Base-by-base conservation (phyloP, 1,140 invertebrate genomes). In the Leptonema lineaticorne region DNA sequence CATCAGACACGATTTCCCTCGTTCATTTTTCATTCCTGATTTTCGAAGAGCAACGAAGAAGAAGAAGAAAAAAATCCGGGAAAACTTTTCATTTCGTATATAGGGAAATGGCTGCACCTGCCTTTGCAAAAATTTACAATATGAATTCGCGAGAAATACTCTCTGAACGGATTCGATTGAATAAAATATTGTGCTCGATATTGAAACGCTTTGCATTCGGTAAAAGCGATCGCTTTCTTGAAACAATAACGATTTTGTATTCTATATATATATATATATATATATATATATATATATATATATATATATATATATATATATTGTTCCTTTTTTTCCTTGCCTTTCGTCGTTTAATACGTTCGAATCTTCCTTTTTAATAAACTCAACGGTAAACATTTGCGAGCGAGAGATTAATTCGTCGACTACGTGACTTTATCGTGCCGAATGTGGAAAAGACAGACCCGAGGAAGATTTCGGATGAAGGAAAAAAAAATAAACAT, bases 11-110 rank as follows among this genome's bases (percentile, higher is more conserved):
- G 46, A 2, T 53, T 26, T 53, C 5, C n/a, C n/a, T n/a, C 50
- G 7, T 53, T 53, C 27, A 22, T 53, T 53, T 45, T 53, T 26
- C 50, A 26, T 53, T 1, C 50, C 9, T 20, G 27, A 53, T 11
- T 53, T 24, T 14, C 24, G 9, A 20, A 22, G 20, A 26, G 4
- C 14, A 24, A 22, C 20, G 50, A 18, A 20, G 20, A 53, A n/a
- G n/a, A n/a, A n/a, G n/a, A n/a, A n/a, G n/a, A n/a, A n/a, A n/a
- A n/a, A n/a, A n/a, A n/a, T n/a, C n/a, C n/a, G n/a, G n/a, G n/a
- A n/a, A n/a, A n/a, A n/a, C 22, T 53, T 53, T 53, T 26, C 50
- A 22, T 53, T 53, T 53, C 50, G 50, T 11, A n/a, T n/a, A n/a
- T n/a, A n/a, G n/a, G n/a, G n/a, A n/a, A n/a, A n/a, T n/a, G n/a